phyloP scores from a whole-genome alignment of 2,888 invertebrate genomes.

The Drosophila meridiana region DNA sequence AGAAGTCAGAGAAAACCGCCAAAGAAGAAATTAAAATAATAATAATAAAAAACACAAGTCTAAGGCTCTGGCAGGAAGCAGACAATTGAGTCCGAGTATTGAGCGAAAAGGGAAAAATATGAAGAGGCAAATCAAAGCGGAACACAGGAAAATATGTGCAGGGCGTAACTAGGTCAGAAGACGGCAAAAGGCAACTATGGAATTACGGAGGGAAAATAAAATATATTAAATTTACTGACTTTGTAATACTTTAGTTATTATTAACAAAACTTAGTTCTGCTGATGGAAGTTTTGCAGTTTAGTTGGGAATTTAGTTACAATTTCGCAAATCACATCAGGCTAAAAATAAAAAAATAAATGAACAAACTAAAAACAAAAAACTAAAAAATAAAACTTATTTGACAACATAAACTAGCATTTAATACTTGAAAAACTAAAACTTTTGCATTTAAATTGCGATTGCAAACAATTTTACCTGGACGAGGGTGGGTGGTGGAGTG shows the following conservation, averaged over 20 bases:
- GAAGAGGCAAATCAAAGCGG: not conserved
- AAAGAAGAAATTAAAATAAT: conserved; percentile 12
- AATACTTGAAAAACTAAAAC: conserved; percentile 19
- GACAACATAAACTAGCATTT: conserved; percentile 28
- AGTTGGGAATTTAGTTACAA: conserved; percentile 16
- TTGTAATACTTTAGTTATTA: conserved; percentile 17
- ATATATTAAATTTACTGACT: conserved; percentile 21
- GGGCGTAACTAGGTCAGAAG: conserved; percentile 25
- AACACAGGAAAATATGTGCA: not conserved
- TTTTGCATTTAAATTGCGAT: conserved; percentile 31
- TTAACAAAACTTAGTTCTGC: conserved; percentile 9
- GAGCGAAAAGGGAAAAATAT: not conserved
- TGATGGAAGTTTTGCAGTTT: conserved; percentile 20
- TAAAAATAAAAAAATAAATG: not conserved
- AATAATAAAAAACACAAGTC: not conserved
- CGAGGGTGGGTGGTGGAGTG: not conserved
- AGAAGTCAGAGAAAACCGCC: not conserved
- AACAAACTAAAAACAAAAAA: not conserved
- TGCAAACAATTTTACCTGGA: conserved; percentile 5
- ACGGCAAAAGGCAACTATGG: not conserved
- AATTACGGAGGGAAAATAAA: not conserved
- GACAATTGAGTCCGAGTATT: conserved; percentile 8
- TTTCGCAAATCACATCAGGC: conserved; percentile 23
- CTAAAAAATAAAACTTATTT: conserved; percentile 17
- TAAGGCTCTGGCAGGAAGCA: conserved; percentile 4